These are phyloP conservation scores for Nymphalis io DNA, from an alignment of 1,140 invertebrate species.

Conservation along the genomic window DNA sequence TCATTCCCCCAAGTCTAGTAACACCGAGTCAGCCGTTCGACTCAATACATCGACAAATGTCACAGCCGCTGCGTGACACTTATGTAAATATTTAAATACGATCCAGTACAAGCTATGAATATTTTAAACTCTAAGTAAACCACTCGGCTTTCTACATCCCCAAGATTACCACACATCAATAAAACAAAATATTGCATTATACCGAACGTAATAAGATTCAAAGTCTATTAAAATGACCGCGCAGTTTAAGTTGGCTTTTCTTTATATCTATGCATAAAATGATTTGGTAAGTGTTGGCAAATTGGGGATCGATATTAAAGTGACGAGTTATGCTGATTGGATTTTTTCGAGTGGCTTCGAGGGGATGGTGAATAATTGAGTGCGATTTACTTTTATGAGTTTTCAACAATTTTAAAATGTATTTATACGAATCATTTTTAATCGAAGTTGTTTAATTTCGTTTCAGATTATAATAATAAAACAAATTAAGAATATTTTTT, in stretches of 20 bases:
- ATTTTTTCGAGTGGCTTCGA: constrained; percentile 76
- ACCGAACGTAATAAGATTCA: constrained; percentile 55
- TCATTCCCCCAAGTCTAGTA: constrained; percentile 41
- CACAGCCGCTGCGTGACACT: constrained; percentile 78
- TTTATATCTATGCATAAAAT: constrained; percentile 77
- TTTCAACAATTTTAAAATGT: constrained; percentile 46
- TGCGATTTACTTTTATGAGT: constrained; percentile 66
- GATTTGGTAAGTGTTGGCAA: constrained; percentile 78
- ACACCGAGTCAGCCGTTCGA: constrained; percentile 62
- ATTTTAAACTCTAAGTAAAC: constrained; percentile 81
- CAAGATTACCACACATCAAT: constrained; percentile 61
- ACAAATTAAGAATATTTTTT: not conserved
- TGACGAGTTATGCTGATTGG: constrained; percentile 80
- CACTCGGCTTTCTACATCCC: constrained; percentile 66
- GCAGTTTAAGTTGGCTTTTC: constrained; percentile 50
- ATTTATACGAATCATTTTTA: constrained; percentile 38
- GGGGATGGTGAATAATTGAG: constrained; percentile 76
- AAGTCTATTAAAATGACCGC: constrained; percentile 43
- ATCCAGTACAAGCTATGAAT: constrained; percentile 82
- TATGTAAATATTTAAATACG: constrained; percentile 83
- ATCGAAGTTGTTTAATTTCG: constrained; percentile 19
- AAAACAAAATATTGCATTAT: constrained; percentile 59
- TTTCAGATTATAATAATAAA: not conserved
- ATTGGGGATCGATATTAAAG: constrained; percentile 79
- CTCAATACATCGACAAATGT: constrained; percentile 77